These are phyloP conservation scores for Ichneumoninae sp. DNA, from an alignment of 2,888 invertebrate species.

Conservation along the genomic window DNA sequence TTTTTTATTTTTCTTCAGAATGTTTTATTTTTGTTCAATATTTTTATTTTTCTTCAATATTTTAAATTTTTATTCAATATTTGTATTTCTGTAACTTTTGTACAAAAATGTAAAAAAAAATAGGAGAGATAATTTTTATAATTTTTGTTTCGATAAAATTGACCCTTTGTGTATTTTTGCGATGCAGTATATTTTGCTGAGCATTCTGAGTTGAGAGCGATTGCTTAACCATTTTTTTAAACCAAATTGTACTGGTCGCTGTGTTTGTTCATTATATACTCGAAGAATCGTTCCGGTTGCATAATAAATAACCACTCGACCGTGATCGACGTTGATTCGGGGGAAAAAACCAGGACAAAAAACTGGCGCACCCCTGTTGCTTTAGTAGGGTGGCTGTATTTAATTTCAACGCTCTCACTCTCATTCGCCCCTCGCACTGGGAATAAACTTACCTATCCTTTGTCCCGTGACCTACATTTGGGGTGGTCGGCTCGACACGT, in stretches of 20 bases:
- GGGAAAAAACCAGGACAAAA: slow-evolving; percentile 14
- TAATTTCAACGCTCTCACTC: slow-evolving; percentile 62
- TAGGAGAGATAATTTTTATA: background rate
- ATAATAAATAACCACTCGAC: slow-evolving; percentile 45
- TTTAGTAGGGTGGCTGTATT: slow-evolving; percentile 58
- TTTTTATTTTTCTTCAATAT: background rate
- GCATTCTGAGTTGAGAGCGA: too few relatives aligned
- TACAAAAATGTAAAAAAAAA: background rate
- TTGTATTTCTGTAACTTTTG: background rate
- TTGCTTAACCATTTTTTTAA: too few relatives aligned
- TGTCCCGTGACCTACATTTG: slow-evolving; percentile 76
- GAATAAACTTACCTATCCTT: slow-evolving; percentile 72
- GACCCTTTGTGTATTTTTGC: too few relatives aligned
- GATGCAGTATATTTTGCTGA: too few relatives aligned
- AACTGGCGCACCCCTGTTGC: slow-evolving; percentile 47
- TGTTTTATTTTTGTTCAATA: background rate
- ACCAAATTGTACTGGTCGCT: background rate
- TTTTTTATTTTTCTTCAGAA: background rate
- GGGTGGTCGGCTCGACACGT: slow-evolving; percentile 55
- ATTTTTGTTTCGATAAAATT: background rate
- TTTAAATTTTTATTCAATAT: too few relatives aligned
- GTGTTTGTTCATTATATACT: slow-evolving; percentile 1
- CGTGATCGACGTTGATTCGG: slow-evolving; percentile 44
- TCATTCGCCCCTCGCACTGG: slow-evolving; percentile 55
- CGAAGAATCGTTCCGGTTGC: slow-evolving; percentile 10